A percentile compares a stretch with the other conserved stretches of the same genome.
Evolutionary conservation across 2,797 vertebrate genomes (phyloP).

Genomic region (Pogoniulus pusillus): DNA sequence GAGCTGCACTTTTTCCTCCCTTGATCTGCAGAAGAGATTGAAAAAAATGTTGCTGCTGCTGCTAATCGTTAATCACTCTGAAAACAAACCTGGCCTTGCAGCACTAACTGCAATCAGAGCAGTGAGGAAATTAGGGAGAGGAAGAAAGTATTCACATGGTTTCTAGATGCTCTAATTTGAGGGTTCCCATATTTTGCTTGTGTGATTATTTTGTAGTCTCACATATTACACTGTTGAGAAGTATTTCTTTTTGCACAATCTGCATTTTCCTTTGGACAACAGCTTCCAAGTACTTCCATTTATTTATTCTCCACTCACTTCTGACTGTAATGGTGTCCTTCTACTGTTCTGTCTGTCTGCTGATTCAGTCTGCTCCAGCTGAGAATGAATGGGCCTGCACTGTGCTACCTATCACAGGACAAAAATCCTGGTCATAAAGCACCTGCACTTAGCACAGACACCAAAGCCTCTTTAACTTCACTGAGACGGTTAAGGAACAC

Average conservation of each 20-base stretch:
- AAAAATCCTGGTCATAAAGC: neutral
- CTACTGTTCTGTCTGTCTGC: neutral
- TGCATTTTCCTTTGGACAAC: neutral
- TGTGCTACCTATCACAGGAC: neutral
- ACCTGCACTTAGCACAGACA: neutral
- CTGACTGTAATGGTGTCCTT: neutral
- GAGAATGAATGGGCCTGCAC: neutral
- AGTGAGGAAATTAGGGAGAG: neutral
- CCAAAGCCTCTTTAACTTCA: neutral
- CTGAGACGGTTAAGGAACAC: neutral
- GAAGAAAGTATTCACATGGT: neutral
- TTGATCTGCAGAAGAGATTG: neutral
- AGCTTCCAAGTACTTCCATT: neutral
- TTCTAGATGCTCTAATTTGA: neutral
- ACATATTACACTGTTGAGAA: neutral
- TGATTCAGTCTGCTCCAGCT: neutral
- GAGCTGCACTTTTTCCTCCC: neutral
- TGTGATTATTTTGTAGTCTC: neutral
- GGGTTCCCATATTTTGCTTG: neutral
- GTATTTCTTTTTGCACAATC: neutral
- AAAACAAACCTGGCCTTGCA: slow-evolving; percentile 49
- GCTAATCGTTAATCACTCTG: slow-evolving; percentile 45
- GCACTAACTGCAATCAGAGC: slow-evolving; percentile 19
- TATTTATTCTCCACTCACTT: neutral
- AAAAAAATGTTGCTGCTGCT: neutral